Base-by-base conservation (phyloP, 2,888 invertebrate species). In the Campopleginae sp. region DNA sequence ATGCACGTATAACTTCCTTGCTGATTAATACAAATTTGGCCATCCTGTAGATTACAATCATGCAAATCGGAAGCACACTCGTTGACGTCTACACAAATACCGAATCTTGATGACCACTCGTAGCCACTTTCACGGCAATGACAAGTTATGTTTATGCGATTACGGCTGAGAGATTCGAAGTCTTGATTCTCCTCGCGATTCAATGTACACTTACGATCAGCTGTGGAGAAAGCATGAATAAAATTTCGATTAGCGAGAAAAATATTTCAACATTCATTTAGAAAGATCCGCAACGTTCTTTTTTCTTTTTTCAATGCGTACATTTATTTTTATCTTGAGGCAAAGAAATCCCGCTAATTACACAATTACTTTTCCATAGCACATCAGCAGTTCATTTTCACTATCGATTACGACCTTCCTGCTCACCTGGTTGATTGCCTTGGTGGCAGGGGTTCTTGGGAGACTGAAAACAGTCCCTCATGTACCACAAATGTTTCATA, bases 121-220 rank as follows among this genome's bases (percentile, higher is more conserved):
- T 94, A 95, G 0, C 96, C 96, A 1, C 88, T 75, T 71, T 94
- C 89, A 17, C 91, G 91, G 90, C 96, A 96, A 77, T 93, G 87
- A 90, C 96, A 96, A 65, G 94, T 94, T 68, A 96, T 94, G 89
- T 96, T 96, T 95, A 96, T 96, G 88, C 94, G 94, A 91, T 96
- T 96, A 77, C 92, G 89, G 38, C 95, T 92, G 38, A 96, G 92
- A 58, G 94, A 94, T 79, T 93, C 91, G 4, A 95, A 94, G 89
- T 94, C 93, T 61, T 89, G 91, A 90, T 95, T 95, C n/a, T 93
- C 86, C 71, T 92, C 88, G 2, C 91, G 92, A 70, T 93, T 87
- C 19, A 95, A 88, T 2, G 33, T 84, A 86, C 95, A 95, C 68
- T 94, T 93, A 79, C 93, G 90, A 65, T 90, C 86, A 0, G 82